A percentile compares a stretch with the other conserved stretches of the same genome.
These are phyloP conservation scores for Scelioninae gen. 1 DNA, from an alignment of 2,888 invertebrate genomes.

Conservation along the genomic window DNA sequence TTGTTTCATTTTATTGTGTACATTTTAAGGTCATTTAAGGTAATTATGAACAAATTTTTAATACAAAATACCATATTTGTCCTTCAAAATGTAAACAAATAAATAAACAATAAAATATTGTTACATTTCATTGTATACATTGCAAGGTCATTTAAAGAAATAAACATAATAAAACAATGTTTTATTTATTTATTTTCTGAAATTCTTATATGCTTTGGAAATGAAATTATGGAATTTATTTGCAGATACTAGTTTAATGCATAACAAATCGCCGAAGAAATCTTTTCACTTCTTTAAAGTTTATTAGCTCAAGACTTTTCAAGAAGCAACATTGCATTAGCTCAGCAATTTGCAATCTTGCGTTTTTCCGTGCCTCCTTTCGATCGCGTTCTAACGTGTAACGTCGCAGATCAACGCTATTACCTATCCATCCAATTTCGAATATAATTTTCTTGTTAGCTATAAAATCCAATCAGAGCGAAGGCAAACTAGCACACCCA, in stretches of 20 bases:
- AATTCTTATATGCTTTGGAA: neutral
- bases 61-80: too few relatives aligned
- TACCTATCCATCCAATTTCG: slow-evolving; percentile 81
- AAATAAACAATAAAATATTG: too few relatives aligned
- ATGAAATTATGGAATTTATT: neutral
- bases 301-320: slow-evolving; percentile 37
- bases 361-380: slow-evolving; percentile 23
- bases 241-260: too few relatives aligned
- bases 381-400: slow-evolving; percentile 39
- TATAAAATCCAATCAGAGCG: slow-evolving; percentile 82
- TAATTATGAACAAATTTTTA: too few relatives aligned
- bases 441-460: slow-evolving; percentile 84
- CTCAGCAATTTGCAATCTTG: slow-evolving; percentile 19
- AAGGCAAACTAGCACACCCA: slow-evolving; percentile 72
- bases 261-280: neutral
- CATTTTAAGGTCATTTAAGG: too few relatives aligned
- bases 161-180: too few relatives aligned
- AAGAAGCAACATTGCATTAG: slow-evolving; percentile 20
- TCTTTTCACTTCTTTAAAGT: slow-evolving; percentile 17
- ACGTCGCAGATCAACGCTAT: slow-evolving; percentile 74
- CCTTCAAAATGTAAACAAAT: too few relatives aligned
- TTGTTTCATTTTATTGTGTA: too few relatives aligned
- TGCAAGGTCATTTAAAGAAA: too few relatives aligned
- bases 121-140: too few relatives aligned
- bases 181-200: too few relatives aligned